Evolutionary conservation across 1,140 invertebrate genomes (phyloP).

Genomic region (Parapsyche elsis): DNA sequence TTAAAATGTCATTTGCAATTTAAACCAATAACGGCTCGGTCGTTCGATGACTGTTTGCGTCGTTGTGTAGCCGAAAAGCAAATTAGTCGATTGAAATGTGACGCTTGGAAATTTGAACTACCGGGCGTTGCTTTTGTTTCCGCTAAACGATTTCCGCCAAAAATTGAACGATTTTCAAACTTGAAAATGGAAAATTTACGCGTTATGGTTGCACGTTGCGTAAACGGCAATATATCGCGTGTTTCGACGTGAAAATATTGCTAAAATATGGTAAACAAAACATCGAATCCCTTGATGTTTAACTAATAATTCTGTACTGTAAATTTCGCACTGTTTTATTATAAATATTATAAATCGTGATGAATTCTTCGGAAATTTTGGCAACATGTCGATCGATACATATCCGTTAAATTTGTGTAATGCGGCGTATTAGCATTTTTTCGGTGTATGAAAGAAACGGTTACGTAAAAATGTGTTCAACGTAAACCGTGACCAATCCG

Average conservation of each 20-base stretch:
- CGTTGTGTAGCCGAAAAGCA: no score
- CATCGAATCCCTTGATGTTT: conserved; percentile 12
- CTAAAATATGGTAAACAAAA: conserved; percentile 16
- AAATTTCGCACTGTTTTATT: no score
- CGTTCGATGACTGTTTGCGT: no score
- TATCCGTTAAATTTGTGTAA: neutral
- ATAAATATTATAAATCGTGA: no score
- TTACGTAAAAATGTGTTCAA: neutral
- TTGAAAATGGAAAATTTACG: conserved; percentile 9
- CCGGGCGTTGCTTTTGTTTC: neutral
- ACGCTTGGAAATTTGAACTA: no score
- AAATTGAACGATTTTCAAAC: neutral
- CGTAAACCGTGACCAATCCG: neutral
- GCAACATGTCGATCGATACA: neutral
- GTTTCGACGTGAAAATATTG: conserved; percentile 24
- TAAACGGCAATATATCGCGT: conserved; percentile 23
- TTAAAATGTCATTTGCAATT: no score
- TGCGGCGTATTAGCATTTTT: neutral
- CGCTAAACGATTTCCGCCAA: neutral
- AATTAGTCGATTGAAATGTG: no score
- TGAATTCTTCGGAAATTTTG: no score
- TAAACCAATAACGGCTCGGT: no score
- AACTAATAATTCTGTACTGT: neutral
- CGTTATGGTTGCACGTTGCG: neutral
- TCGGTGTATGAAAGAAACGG: neutral